These are phyloP conservation scores for Euphysa ruthae DNA, from an alignment of 30 jellyfish, hydroid and myxozoan species.

Conservation along the genomic window DNA sequence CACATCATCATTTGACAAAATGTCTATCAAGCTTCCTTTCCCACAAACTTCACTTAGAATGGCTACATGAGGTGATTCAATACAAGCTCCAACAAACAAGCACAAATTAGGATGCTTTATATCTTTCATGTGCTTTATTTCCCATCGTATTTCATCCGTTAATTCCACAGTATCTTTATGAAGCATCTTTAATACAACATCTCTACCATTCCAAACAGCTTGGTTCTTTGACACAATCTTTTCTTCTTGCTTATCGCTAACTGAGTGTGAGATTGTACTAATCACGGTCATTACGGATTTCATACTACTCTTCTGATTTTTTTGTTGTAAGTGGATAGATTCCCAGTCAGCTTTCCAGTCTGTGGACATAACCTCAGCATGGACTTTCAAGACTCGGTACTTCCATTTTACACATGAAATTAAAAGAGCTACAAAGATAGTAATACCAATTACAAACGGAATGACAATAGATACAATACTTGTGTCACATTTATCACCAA, in stretches of 20 bases:
- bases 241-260: slow-evolving; percentile 12
- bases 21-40: slow-evolving; percentile 48
- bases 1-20: slow-evolving; percentile 26
- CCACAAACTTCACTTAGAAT: slow-evolving; percentile 53
- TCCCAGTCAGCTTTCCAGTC: slow-evolving; percentile 72
- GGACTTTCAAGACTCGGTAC: slow-evolving; percentile 20
- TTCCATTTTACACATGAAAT: slow-evolving; percentile 7
- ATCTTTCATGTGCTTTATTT: slow-evolving; percentile 46
- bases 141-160: slow-evolving; percentile 38
- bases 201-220: slow-evolving; percentile 63
- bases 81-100: slow-evolving; percentile 38
- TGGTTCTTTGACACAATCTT: slow-evolving; percentile 31
- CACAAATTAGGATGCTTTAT: slow-evolving; percentile 46
- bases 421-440: background rate
- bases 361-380: slow-evolving; percentile 50
- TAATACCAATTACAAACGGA: slow-evolving; percentile 8
- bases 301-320: slow-evolving; percentile 42
- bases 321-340: slow-evolving; percentile 26
- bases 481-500: slow-evolving; percentile 17
- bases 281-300: slow-evolving; percentile 28
- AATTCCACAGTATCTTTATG: slow-evolving; percentile 38
- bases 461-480: slow-evolving; percentile 1
- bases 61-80: slow-evolving; percentile 31
- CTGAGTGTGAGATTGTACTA: slow-evolving; percentile 44
- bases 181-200: slow-evolving; percentile 27